phyloP scores from a whole-genome alignment of 2,113 vertebrate genomes.

The Alaudala cheleensis region DNA sequence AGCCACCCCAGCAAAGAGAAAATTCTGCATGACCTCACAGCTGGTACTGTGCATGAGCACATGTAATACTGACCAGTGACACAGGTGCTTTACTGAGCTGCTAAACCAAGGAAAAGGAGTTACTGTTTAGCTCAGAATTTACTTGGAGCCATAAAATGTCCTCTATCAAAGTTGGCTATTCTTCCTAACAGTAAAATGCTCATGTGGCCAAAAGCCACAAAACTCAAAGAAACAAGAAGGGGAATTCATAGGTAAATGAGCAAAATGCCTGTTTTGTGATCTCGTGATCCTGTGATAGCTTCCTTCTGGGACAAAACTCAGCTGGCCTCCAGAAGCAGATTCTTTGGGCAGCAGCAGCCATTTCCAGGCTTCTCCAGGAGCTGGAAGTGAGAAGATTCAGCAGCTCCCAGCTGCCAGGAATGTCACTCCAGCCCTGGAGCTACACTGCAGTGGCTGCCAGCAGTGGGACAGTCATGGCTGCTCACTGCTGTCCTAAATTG shows the following conservation, averaged over 20 bases:
- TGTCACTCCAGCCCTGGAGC: neutral
- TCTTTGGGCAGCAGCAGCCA: neutral
- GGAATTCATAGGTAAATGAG: neutral
- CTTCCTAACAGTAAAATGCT: neutral
- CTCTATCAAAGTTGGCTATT: neutral
- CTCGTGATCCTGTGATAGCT: accelerated
- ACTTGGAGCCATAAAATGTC: neutral
- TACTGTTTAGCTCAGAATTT: neutral
- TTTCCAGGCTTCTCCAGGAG: neutral
- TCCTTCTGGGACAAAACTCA: neutral
- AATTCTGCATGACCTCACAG: neutral
- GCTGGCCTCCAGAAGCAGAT: neutral
- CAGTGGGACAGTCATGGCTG: neutral
- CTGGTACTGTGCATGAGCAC: neutral
- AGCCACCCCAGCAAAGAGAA: neutral
- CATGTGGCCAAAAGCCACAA: neutral
- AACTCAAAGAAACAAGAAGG: neutral
- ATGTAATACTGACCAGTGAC: neutral
- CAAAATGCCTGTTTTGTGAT: neutral
- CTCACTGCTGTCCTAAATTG: neutral
- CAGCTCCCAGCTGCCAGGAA: neutral
- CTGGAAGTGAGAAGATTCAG: neutral
- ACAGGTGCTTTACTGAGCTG: neutral
- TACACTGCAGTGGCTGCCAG: neutral
- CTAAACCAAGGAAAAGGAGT: neutral